These are phyloP conservation scores for Zeus faber DNA, from an alignment of 2,113 vertebrate species.

Conservation along the genomic window DNA sequence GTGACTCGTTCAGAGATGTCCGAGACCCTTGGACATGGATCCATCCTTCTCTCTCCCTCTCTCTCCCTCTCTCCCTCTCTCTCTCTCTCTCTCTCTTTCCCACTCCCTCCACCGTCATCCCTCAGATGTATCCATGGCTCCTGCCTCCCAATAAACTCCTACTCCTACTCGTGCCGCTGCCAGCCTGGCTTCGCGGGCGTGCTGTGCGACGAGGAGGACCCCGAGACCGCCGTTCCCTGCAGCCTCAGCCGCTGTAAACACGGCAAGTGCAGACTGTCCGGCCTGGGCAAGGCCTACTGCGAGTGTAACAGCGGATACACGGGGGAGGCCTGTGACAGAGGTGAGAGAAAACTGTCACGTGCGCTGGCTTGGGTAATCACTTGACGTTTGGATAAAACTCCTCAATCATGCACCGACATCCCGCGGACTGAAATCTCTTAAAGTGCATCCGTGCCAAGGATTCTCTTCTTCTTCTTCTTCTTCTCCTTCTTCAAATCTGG, in stretches of 20 bases:
- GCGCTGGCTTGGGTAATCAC: not conserved
- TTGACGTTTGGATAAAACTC: no score
- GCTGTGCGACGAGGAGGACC: slow-evolving; percentile 88
- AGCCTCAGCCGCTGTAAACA: slow-evolving; percentile 89
- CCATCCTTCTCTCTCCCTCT: not conserved
- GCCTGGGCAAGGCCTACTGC: slow-evolving; percentile 92
- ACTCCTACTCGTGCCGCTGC: slow-evolving; percentile 98
- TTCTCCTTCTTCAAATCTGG: not conserved
- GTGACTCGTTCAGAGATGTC: no score
- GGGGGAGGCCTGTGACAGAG: slow-evolving; percentile 90
- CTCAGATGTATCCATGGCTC: slow-evolving; percentile 90
- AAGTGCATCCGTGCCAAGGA: not conserved
- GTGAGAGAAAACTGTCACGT: slow-evolving; percentile 63
- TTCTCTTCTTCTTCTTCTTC: not conserved
- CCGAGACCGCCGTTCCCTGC: slow-evolving; percentile 85
- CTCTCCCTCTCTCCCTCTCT: slow-evolving; percentile 29
- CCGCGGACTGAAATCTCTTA: no score
- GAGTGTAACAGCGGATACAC: slow-evolving; percentile 93
- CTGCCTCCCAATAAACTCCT: slow-evolving; percentile 94
- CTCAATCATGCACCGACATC: no score
- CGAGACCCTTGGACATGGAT: no score
- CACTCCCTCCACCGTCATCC: not conserved
- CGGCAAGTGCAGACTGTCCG: slow-evolving; percentile 90
- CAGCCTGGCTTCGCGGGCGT: slow-evolving; percentile 88
- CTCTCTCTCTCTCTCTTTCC: not conserved